Conservation (phyloP, 35 echinoderm and acorn worm species). For the Acanthaster planci region DNA sequence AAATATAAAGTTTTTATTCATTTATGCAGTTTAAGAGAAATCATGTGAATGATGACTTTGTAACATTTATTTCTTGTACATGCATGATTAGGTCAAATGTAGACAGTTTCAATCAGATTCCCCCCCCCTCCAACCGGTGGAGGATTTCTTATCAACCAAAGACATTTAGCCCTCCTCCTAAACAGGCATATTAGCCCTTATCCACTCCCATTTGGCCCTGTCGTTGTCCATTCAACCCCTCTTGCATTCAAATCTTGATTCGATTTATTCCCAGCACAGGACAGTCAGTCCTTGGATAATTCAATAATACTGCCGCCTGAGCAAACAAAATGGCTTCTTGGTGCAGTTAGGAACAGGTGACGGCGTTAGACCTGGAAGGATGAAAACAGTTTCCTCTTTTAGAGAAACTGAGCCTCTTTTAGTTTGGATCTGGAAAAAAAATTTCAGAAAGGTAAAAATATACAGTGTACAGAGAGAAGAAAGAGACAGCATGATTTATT, state of each 20-base stretch:
- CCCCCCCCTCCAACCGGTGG: no score
- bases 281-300: slow-evolving; percentile 18
- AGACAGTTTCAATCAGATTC: no score
- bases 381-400: no score
- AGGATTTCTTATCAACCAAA: not conserved
- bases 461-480: not conserved
- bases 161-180: not conserved
- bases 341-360: not conserved
- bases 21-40: no score
- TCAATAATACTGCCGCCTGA: slow-evolving; percentile 28
- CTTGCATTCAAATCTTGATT: slow-evolving; percentile 28
- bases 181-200: not conserved
- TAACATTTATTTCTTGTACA: no score
- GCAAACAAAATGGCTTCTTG: slow-evolving; percentile 20
- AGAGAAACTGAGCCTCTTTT: no score
- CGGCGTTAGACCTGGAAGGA: not conserved
- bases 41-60: no score
- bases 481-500: no score
- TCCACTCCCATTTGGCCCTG: not conserved
- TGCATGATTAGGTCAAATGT: no score
- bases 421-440: not conserved
- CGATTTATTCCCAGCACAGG: not conserved
- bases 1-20: no score
- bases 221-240: slow-evolving; percentile 22
- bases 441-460: not conserved